These are phyloP conservation scores for Cinara cedri DNA, from an alignment of 2,888 invertebrate genomes.

Conservation along the genomic window DNA sequence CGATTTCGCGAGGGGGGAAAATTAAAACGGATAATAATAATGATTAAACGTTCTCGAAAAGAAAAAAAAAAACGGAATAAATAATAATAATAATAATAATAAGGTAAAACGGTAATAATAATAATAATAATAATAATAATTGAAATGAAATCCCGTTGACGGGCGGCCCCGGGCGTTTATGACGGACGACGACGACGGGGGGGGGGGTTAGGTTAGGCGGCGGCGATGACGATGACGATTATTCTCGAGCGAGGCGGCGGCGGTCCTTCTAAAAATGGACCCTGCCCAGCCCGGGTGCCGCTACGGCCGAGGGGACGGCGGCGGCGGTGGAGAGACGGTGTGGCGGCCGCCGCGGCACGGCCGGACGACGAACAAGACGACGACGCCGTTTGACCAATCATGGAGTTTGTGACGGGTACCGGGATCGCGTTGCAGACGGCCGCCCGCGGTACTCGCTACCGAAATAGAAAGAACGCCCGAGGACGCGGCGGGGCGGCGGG, in stretches of 20 bases:
- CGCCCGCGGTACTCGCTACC: slow-evolving; percentile 32
- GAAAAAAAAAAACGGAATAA: not conserved
- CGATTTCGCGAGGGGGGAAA: not conserved
- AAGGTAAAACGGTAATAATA: not conserved
- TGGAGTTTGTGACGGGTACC: slow-evolving; percentile 51
- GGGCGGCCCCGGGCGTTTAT: not conserved
- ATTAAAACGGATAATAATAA: not conserved
- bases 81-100: not conserved
- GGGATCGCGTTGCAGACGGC: slow-evolving; percentile 56
- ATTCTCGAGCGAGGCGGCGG: slow-evolving; percentile 27
- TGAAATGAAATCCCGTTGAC: not conserved
- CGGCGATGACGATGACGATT: not conserved
- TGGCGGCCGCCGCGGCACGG: not conserved
- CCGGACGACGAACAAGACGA: not conserved
- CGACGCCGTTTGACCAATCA: slow-evolving; percentile 52
- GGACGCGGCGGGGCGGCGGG: slow-evolving; percentile 7
- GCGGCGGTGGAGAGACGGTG: slow-evolving; percentile 6
- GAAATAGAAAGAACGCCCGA: slow-evolving; percentile 47
- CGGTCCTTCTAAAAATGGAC: slow-evolving; percentile 56
- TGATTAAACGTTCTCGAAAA: not conserved
- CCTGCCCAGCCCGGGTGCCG: not conserved
- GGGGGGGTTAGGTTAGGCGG: not conserved
- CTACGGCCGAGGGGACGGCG: not conserved
- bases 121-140: not conserved
- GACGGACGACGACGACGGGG: not conserved